Evolutionary conservation across 2,113 vertebrate species (phyloP).

Genomic region (Ammodytes dubius): DNA sequence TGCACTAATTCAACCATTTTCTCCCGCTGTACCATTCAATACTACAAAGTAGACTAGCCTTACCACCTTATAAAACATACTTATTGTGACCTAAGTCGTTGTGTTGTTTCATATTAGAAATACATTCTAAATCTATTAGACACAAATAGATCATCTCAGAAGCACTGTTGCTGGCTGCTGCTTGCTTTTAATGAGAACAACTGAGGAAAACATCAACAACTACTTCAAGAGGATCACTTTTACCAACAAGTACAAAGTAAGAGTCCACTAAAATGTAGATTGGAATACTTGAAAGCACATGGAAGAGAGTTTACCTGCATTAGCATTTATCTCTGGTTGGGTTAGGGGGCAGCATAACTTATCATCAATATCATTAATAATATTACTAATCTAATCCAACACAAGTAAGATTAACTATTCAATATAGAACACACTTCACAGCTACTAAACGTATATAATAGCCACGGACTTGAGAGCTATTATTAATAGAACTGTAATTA

Average conservation of each 20-base stretch:
- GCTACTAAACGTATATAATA: constrained; percentile 16
- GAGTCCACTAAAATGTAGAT: background rate
- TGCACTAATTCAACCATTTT: background rate
- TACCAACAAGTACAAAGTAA: background rate
- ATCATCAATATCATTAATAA: background rate
- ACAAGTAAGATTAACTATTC: background rate
- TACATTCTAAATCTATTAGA: background rate
- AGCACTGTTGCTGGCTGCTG: background rate
- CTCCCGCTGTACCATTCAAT: background rate
- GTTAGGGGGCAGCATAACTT: background rate
- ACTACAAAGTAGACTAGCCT: background rate
- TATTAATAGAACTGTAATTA: constrained; percentile 41
- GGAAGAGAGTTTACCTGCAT: background rate
- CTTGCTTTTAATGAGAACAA: constrained; percentile 4
- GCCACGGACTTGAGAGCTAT: background rate
- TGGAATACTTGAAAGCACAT: background rate
- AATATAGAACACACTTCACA: constrained; percentile 16
- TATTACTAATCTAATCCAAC: too few relatives aligned
- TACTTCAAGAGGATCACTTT: too few relatives aligned
- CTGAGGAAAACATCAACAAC: constrained; percentile 3
- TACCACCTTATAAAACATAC: background rate
- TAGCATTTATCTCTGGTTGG: background rate
- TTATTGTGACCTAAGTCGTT: background rate
- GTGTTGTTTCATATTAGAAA: background rate
- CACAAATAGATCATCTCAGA: background rate